These are phyloP conservation scores for Frankliniella intonsa DNA, from an alignment of 2,888 invertebrate species.

Conservation along the genomic window DNA sequence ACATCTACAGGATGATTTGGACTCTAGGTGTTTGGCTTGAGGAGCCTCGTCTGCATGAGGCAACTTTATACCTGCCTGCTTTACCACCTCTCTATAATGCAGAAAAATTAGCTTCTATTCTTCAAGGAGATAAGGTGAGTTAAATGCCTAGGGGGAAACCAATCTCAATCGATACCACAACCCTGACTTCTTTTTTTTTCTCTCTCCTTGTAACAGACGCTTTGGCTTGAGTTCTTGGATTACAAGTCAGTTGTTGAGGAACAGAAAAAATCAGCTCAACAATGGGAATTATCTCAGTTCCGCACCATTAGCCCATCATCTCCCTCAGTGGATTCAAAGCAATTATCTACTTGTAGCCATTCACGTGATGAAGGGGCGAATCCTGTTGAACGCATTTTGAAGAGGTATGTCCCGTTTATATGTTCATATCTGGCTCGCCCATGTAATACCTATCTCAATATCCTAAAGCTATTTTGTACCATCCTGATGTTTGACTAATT, in stretches of 20 bases:
- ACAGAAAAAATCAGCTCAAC: conserved; percentile 51
- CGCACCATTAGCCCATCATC: conserved; percentile 45
- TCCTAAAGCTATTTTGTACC: not conserved
- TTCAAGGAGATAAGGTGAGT: conserved; percentile 55
- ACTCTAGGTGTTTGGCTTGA: conserved; percentile 72
- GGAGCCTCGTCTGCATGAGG: conserved; percentile 67
- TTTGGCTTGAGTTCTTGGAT: conserved; percentile 66
- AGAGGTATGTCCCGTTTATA: conserved; percentile 37
- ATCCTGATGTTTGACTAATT: not conserved
- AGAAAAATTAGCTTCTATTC: conserved; percentile 56
- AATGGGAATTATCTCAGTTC: conserved; percentile 55
- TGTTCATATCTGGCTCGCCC: not conserved
- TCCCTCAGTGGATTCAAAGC: conserved; percentile 42
- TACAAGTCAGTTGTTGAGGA: conserved; percentile 53
- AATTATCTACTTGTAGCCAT: conserved; percentile 40
- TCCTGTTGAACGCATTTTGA: conserved; percentile 54
- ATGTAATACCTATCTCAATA: conserved; percentile 18
- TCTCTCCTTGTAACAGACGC: conserved; percentile 45
- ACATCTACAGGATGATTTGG: conserved; percentile 52
- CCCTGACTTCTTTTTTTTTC: not conserved
- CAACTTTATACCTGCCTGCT: conserved; percentile 59
- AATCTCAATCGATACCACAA: not conserved
- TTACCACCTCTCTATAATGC: conserved; percentile 70
- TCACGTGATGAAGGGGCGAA: conserved; percentile 45
- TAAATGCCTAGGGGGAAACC: not conserved